Evolutionary conservation across 2,797 vertebrate genomes (phyloP).

Genomic region (Oophaga sylvatica): DNA sequence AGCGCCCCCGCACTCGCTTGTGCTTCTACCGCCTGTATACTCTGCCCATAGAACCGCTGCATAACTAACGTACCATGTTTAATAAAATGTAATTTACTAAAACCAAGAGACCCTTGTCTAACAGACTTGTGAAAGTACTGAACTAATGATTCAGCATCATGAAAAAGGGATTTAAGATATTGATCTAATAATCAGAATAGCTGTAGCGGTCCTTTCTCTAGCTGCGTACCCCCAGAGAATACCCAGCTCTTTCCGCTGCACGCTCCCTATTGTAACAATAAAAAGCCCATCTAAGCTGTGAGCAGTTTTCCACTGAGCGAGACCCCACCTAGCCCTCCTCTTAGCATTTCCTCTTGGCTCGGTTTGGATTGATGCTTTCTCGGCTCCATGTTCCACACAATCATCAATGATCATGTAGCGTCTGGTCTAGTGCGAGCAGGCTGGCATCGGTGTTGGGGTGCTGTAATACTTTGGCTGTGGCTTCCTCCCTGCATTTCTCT

Average conservation of each 20-base stretch:
- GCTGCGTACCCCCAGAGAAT: not conserved
- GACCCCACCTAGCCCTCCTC: conserved; percentile 47
- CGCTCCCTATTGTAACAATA: conserved; percentile 25
- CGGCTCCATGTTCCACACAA: conserved; percentile 16
- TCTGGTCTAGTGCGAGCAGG: not conserved
- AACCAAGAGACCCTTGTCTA: too few species aligned
- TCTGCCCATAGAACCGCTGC: not conserved
- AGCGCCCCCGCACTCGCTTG: not conserved
- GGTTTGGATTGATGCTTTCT: conserved; percentile 9
- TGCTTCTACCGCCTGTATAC: not conserved
- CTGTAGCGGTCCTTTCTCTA: not conserved
- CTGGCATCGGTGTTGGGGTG: not conserved
- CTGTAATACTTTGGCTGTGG: not conserved
- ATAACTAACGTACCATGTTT: too few species aligned
- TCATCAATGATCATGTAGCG: conserved; percentile 2
- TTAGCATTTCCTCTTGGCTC: conserved; percentile 49
- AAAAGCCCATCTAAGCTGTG: not conserved
- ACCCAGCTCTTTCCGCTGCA: not conserved
- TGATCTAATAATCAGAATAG: not conserved
- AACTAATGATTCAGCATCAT: too few species aligned
- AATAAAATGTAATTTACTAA: too few species aligned
- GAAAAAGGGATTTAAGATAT: too few species aligned
- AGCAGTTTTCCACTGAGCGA: conserved; percentile 15
- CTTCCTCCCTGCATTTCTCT: not conserved
- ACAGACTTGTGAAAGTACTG: too few species aligned